These are phyloP conservation scores for Pyrochroa serraticornis DNA, from an alignment of 2,888 invertebrate genomes.

Conservation along the genomic window DNA sequence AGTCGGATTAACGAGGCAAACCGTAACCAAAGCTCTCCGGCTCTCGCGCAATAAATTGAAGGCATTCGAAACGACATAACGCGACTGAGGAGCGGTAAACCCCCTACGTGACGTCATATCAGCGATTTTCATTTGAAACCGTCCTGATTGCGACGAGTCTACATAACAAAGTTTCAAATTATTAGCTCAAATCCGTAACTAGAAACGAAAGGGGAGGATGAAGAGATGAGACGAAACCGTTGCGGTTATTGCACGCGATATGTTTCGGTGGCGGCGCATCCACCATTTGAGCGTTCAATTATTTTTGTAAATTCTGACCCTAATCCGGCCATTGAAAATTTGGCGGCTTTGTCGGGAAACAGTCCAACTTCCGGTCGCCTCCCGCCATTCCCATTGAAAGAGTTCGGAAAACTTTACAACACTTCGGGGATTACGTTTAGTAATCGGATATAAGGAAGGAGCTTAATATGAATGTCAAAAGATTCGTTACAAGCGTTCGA, in stretches of 20 bases:
- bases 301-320: neutral
- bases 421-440: slow-evolving; percentile 30
- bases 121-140: slow-evolving; percentile 32
- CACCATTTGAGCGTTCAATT: slow-evolving; percentile 9
- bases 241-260: neutral
- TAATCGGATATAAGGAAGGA: slow-evolving; percentile 33
- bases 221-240: neutral
- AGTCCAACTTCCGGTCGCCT: slow-evolving; percentile 20
- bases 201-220: neutral
- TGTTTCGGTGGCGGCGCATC: slow-evolving; percentile 16
- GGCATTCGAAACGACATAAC: slow-evolving; percentile 26
- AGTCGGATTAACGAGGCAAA: slow-evolving; percentile 20
- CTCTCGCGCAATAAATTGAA: slow-evolving; percentile 21
- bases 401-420: slow-evolving; percentile 29
- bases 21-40: slow-evolving; percentile 12
- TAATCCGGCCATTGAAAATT: slow-evolving; percentile 17
- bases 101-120: slow-evolving; percentile 32
- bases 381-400: slow-evolving; percentile 30
- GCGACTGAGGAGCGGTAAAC: slow-evolving; percentile 28
- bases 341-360: slow-evolving; percentile 9
- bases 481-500: slow-evolving; percentile 33
- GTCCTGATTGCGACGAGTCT: slow-evolving; percentile 27
- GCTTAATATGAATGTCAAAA: slow-evolving; percentile 37
- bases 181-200: slow-evolving; percentile 20
- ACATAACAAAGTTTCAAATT: slow-evolving; percentile 32